Evolutionary conservation across 2,797 vertebrate species (phyloP).

Genomic region (Gallinago nigripennis): DNA sequence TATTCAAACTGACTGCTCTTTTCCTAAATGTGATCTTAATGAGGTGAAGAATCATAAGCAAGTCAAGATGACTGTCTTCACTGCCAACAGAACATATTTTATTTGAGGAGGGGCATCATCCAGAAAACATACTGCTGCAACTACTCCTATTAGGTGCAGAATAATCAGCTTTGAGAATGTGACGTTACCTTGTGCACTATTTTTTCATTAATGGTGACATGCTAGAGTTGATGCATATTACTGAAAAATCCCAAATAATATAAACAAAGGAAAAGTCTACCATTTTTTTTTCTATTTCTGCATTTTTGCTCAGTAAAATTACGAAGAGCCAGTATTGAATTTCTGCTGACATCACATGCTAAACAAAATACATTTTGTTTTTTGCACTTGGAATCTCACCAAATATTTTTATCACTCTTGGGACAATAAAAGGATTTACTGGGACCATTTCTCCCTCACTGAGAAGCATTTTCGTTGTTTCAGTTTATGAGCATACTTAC

Average conservation of each 20-base stretch:
- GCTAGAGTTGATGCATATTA: neutral
- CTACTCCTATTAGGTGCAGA: neutral
- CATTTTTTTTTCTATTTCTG: neutral
- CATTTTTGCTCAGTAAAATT: slow-evolving; percentile 37
- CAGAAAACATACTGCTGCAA: neutral
- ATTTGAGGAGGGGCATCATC: neutral
- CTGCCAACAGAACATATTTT: slow-evolving; percentile 7
- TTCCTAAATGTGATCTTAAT: slow-evolving; percentile 52
- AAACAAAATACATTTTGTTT: slow-evolving; percentile 43
- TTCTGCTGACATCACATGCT: slow-evolving; percentile 44
- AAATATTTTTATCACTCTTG: slow-evolving; percentile 42
- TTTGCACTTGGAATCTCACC: slow-evolving; percentile 38
- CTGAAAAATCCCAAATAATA: neutral
- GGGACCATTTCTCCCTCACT: slow-evolving; percentile 18
- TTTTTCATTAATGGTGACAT: neutral
- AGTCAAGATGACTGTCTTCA: slow-evolving; percentile 6
- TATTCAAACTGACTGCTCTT: slow-evolving; percentile 14
- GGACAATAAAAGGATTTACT: slow-evolving; percentile 8
- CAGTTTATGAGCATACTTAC: slow-evolving; percentile 38
- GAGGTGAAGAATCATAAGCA: slow-evolving; percentile 33
- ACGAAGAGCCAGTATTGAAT: neutral
- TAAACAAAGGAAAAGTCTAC: neutral
- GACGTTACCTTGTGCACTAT: neutral
- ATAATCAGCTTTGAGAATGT: neutral
- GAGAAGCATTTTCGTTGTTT: slow-evolving; percentile 37